A percentile compares a stretch with the other conserved stretches of the same genome.
These are phyloP conservation scores for Thyatira batis DNA, from an alignment of 2,888 invertebrate genomes.

Conservation along the genomic window DNA sequence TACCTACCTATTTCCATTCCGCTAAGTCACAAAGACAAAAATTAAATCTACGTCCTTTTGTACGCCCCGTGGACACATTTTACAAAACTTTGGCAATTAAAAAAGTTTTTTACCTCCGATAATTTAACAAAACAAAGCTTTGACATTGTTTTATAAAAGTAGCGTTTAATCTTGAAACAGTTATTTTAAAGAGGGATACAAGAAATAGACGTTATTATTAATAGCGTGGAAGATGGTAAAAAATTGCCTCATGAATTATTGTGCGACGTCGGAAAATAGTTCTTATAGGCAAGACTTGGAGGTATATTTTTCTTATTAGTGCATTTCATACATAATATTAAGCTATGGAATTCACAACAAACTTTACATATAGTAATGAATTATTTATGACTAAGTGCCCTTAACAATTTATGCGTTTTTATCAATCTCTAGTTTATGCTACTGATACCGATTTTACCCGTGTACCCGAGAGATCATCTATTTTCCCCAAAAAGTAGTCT, in stretches of 20 bases:
- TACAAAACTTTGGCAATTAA: constrained; percentile 4
- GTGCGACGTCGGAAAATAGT: not conserved
- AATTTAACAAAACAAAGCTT: constrained; percentile 2
- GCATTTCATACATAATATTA: too few species aligned
- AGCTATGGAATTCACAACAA: too few species aligned
- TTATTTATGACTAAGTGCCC: too few species aligned
- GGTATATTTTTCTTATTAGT: too few species aligned
- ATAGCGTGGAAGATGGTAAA: not conserved
- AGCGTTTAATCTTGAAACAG: not conserved
- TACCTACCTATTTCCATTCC: constrained; percentile 1
- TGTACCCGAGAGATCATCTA: too few species aligned
- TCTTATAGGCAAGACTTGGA: not conserved
- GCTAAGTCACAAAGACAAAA: constrained; percentile 1
- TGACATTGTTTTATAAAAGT: not conserved
- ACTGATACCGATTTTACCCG: too few species aligned
- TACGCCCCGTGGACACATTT: constrained; percentile 3
- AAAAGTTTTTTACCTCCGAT: constrained; percentile 3
- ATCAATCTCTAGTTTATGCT: too few species aligned
- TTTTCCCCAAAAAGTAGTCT: too few species aligned
- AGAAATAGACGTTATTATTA: constrained; percentile 1
- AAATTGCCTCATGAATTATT: constrained; percentile 1
- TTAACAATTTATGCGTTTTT: too few species aligned
- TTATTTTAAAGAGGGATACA: not conserved
- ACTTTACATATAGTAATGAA: too few species aligned
- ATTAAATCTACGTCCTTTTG: constrained; percentile 5